phyloP scores from a whole-genome alignment of 2,113 vertebrate species.

The Nanorana parkeri region DNA sequence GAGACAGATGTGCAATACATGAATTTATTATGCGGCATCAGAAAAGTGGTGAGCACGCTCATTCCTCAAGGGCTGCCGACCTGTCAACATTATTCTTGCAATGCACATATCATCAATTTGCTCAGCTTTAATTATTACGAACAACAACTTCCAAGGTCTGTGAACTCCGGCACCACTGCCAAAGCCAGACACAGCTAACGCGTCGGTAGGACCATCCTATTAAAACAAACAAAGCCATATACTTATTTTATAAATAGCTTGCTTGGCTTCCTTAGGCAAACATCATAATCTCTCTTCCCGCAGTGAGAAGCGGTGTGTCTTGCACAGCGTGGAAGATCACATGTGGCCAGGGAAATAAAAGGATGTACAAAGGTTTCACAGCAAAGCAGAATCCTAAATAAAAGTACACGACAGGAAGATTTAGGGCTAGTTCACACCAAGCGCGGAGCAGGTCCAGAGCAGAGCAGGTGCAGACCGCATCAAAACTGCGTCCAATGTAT shows the following conservation, averaged over 20 bases:
- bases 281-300: background rate
- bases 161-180: background rate
- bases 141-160: background rate
- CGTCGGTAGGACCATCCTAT: background rate
- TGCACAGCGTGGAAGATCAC: background rate
- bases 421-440: too few species aligned
- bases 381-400: too few species aligned
- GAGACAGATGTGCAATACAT: background rate
- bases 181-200: background rate
- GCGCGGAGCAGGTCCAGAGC: too few species aligned
- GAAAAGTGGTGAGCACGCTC: background rate
- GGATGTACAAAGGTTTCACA: too few species aligned
- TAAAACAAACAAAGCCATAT: background rate
- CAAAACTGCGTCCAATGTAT: too few species aligned
- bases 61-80: background rate
- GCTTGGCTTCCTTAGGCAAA: background rate
- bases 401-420: too few species aligned
- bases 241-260: background rate
- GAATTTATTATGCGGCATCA: constrained; percentile 19
- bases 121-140: constrained; percentile 16
- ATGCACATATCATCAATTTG: constrained; percentile 29
- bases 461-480: too few species aligned
- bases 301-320: background rate
- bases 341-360: too few species aligned
- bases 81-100: constrained; percentile 23